These are phyloP conservation scores for Hypercompe scribonia DNA, from an alignment of 2,888 invertebrate genomes.

Conservation along the genomic window DNA sequence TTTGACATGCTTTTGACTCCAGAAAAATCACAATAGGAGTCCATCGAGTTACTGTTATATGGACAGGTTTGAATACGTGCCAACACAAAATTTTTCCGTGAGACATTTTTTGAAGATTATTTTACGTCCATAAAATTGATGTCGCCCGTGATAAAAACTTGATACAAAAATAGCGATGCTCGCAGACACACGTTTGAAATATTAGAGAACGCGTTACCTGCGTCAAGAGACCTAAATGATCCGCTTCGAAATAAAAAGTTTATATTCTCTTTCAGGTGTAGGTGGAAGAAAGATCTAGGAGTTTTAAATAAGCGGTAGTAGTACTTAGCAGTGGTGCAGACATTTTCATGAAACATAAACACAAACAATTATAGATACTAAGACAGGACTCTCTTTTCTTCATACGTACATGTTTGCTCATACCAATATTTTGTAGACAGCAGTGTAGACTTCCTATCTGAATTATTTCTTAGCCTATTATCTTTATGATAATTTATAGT, in stretches of 20 bases:
- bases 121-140: constrained; percentile 74
- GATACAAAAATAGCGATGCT: constrained; percentile 66
- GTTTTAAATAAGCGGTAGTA: neutral
- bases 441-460: too few species aligned
- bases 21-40: constrained; percentile 58
- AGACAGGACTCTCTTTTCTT: too few species aligned
- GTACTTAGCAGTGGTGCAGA: too few species aligned
- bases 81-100: constrained; percentile 66
- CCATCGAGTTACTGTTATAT: constrained; percentile 56
- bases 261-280: constrained; percentile 13
- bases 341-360: neutral
- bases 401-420: too few species aligned
- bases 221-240: constrained; percentile 35
- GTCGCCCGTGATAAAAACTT: constrained; percentile 64
- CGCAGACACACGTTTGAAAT: constrained; percentile 54
- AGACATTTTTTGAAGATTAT: constrained; percentile 68
- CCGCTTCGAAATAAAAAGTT: constrained; percentile 32
- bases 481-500: neutral
- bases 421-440: too few species aligned
- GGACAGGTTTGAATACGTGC: constrained; percentile 75
- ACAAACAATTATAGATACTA: neutral
- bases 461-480: too few species aligned
- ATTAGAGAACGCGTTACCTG: constrained; percentile 45
- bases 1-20: constrained; percentile 51
- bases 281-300: constrained; percentile 16